Conservation (phyloP, 2,797 vertebrate species). For the Onychomys leucogaster region DNA sequence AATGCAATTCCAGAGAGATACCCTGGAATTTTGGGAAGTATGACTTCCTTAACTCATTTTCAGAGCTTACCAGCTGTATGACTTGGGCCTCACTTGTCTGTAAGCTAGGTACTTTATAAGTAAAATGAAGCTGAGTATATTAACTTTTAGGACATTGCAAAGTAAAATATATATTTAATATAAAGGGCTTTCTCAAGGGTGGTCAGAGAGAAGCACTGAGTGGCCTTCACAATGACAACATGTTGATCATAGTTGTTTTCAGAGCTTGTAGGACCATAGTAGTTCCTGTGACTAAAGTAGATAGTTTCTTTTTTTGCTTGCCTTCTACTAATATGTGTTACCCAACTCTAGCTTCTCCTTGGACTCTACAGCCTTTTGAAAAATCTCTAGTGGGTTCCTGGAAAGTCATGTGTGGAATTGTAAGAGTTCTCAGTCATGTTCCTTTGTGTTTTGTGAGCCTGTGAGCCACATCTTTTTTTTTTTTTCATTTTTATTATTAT, state of each 20-base stretch:
- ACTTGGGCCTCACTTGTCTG: background rate
- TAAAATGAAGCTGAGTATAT: background rate
- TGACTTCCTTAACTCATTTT: background rate
- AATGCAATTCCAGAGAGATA: background rate
- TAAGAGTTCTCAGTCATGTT: too few relatives aligned
- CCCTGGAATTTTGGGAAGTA: background rate
- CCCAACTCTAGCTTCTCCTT: background rate
- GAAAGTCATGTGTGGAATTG: background rate
- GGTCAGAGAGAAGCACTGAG: background rate
- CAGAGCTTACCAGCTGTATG: fast-evolving
- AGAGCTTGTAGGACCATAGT: background rate
- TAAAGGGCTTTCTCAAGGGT: background rate
- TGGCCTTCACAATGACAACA: background rate
- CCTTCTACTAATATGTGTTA: background rate
- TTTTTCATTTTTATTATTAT: too few relatives aligned
- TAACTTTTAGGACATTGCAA: background rate
- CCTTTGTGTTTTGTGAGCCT: too few relatives aligned
- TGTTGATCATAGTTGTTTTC: background rate
- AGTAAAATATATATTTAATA: background rate
- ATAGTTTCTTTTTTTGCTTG: constrained; percentile 17
- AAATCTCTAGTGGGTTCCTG: background rate
- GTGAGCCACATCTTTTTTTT: background rate
- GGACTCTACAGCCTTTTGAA: background rate
- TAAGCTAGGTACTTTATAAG: background rate
- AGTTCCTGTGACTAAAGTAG: background rate